Evolutionary conservation across 2,888 invertebrate genomes (phyloP).

Genomic region (Morpho deidamia): DNA sequence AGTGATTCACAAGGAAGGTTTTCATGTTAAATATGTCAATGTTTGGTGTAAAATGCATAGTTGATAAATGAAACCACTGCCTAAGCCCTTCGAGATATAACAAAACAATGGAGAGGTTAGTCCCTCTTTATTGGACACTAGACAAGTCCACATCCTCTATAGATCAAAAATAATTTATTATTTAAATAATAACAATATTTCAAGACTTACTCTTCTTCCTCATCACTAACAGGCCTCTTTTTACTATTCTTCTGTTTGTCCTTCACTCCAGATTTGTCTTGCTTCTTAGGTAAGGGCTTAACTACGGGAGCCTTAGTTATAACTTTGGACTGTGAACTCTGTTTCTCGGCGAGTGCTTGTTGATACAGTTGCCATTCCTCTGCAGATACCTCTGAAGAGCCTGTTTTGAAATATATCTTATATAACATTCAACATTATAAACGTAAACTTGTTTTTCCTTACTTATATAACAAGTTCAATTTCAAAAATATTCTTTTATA

Average conservation of each 20-base stretch:
- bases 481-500: too few relatives aligned
- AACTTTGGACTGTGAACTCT: constrained; percentile 41
- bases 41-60: too few relatives aligned
- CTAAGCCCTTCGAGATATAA: too few relatives aligned
- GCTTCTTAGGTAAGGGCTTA: constrained; percentile 32
- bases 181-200: too few relatives aligned
- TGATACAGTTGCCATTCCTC: constrained; percentile 71
- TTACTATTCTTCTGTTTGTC: constrained; percentile 29
- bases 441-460: too few relatives aligned
- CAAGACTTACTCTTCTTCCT: constrained; percentile 57
- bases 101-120: too few relatives aligned
- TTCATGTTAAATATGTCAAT: too few relatives aligned
- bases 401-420: constrained; percentile 29
- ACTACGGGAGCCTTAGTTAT: constrained; percentile 31
- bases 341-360: constrained; percentile 61
- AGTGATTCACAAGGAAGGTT: too few relatives aligned
- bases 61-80: too few relatives aligned
- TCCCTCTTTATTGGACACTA: too few relatives aligned
- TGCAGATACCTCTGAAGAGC: constrained; percentile 61
- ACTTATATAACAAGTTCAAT: too few relatives aligned
- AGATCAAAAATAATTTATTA: neutral
- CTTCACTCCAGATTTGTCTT: constrained; percentile 28
- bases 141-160: neutral
- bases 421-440: neutral
- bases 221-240: constrained; percentile 48